phyloP scores from a whole-genome alignment of 2,888 invertebrate species.

The Metopia argyrocephala region DNA sequence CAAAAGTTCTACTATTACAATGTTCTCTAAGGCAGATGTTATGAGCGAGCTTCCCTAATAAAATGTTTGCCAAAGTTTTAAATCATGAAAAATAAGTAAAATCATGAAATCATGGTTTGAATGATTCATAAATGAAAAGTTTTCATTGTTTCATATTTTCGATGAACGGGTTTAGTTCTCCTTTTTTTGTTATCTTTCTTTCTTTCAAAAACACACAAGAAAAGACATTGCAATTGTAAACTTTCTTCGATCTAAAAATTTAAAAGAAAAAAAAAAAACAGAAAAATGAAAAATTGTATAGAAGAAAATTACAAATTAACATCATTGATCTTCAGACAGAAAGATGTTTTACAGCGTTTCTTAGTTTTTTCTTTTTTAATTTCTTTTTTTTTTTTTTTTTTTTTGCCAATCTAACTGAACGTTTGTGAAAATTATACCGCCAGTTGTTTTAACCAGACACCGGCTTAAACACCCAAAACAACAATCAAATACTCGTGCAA shows the following conservation, averaged over 20 bases:
- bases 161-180: slow-evolving; percentile 14
- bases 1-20: no score
- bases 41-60: background rate
- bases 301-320: slow-evolving; percentile 40
- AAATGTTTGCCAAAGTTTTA: background rate
- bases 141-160: background rate
- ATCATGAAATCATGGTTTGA: slow-evolving; percentile 22
- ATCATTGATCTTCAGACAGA: slow-evolving; percentile 47
- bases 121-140: slow-evolving; percentile 48
- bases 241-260: slow-evolving; percentile 54
- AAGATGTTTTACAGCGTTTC: slow-evolving; percentile 37
- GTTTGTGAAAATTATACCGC: slow-evolving; percentile 55
- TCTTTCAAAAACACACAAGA: background rate
- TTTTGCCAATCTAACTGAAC: slow-evolving; percentile 18
- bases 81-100: slow-evolving; percentile 22
- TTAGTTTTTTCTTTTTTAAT: slow-evolving; percentile 18
- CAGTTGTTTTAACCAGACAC: slow-evolving; percentile 12
- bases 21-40: background rate
- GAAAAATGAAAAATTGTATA: background rate
- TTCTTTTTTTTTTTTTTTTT: slow-evolving; percentile 10
- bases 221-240: slow-evolving; percentile 37
- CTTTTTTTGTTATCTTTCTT: background rate
- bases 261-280: slow-evolving; percentile 10
- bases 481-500: no score
- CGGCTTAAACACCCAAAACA: background rate